Percentiles rank a stretch among this genome's conserved stretches.
Conservation (phyloP, 2,888 invertebrate species). For the Tricholauxania praeusta region DNA sequence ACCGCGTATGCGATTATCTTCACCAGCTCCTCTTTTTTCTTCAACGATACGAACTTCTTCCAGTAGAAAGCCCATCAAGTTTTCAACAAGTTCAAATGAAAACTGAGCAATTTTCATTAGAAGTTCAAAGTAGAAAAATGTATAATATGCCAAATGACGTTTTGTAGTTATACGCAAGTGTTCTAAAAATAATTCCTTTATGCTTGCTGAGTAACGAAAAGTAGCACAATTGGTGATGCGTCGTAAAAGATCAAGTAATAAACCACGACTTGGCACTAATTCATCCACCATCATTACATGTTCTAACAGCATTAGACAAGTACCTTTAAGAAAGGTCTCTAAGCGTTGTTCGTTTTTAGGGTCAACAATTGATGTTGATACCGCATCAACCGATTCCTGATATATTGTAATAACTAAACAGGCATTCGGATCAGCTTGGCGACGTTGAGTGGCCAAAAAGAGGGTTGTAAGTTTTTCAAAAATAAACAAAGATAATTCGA, state of each 20-base stretch:
- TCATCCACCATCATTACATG: slow-evolving; percentile 67
- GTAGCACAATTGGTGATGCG: slow-evolving; percentile 49
- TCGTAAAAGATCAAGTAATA: slow-evolving; percentile 58
- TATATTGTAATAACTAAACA: slow-evolving; percentile 62
- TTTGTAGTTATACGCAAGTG: slow-evolving; percentile 60
- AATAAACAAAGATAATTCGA: slow-evolving; percentile 57
- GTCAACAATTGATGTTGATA: slow-evolving; percentile 35
- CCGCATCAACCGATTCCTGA: slow-evolving; percentile 58
- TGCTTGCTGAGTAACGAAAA: slow-evolving; percentile 50
- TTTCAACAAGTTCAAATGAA: slow-evolving; percentile 54
- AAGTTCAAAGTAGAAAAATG: slow-evolving; percentile 65
- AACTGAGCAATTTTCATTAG: slow-evolving; percentile 60
- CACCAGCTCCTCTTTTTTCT: slow-evolving; percentile 63
- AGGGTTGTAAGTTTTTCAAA: slow-evolving; percentile 60
- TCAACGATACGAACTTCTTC: slow-evolving; percentile 61
- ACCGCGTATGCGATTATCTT: slow-evolving; percentile 63
- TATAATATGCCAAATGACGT: slow-evolving; percentile 66
- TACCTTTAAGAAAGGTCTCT: slow-evolving; percentile 57
- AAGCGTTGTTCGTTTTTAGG: slow-evolving; percentile 48
- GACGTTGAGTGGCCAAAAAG: slow-evolving; percentile 62
- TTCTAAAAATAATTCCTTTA: slow-evolving; percentile 52
- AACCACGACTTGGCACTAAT: slow-evolving; percentile 59
- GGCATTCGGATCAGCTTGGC: slow-evolving; percentile 61
- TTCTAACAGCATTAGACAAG: slow-evolving; percentile 59
- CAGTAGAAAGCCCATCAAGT: slow-evolving; percentile 57